phyloP scores from a whole-genome alignment of 2,113 vertebrate genomes.

The Phainopepla nitens region DNA sequence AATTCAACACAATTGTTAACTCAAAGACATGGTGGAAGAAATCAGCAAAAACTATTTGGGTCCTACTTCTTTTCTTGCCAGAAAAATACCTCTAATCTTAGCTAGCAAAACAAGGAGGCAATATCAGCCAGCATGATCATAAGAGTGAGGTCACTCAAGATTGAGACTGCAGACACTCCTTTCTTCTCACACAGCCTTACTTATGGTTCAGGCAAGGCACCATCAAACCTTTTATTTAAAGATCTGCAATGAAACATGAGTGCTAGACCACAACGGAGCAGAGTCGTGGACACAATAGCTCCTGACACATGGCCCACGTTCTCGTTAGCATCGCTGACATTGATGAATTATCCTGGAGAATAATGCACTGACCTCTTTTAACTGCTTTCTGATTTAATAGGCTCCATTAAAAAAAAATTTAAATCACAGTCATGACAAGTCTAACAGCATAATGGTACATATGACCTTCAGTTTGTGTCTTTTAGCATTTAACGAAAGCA shows the following conservation, averaged over 20 bases:
- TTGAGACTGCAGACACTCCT: not conserved
- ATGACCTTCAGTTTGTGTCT: constrained; percentile 1
- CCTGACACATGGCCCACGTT: not conserved
- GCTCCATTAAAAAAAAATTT: not conserved
- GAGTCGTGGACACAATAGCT: not conserved
- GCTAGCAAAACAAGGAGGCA: not conserved
- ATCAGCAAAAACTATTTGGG: not conserved
- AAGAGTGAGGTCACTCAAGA: not conserved
- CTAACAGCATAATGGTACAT: not conserved
- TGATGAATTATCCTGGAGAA: constrained; percentile 6
- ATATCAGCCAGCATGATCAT: not conserved
- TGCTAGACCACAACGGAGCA: not conserved
- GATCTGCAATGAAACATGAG: not conserved
- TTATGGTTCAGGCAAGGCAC: not conserved
- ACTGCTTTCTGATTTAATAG: constrained; percentile 1
- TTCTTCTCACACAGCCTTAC: not conserved
- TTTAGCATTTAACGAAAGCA: constrained; percentile 13
- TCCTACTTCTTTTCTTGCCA: not conserved
- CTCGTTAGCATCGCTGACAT: not conserved
- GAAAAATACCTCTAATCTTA: not conserved
- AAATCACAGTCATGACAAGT: not conserved
- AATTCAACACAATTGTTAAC: not conserved
- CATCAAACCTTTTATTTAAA: not conserved
- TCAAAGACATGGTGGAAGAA: not conserved
- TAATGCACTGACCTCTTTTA: constrained; percentile 19